Base-by-base conservation (phyloP, 2,797 vertebrate genomes). In the Silurus aristotelis region DNA sequence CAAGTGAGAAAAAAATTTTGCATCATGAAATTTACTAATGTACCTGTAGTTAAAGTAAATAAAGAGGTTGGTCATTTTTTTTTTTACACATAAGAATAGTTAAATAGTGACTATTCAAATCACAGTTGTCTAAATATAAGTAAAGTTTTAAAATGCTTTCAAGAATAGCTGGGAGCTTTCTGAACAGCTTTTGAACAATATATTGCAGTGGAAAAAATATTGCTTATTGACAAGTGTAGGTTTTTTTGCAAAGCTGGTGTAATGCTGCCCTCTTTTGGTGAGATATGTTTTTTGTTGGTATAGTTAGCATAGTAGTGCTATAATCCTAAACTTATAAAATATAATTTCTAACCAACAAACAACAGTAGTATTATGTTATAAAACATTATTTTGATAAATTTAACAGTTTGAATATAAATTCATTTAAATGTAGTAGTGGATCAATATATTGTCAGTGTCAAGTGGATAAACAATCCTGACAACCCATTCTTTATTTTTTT, bases 181-280 rank as follows among this genome's bases (percentile, higher is more conserved):
- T 56, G 25, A 78, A 38, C 25, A 58, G 27, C 55, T 77, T 77
- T 77, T 31, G 55, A 60, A 31, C 19, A 61, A 43, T n/a, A 60
- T 6, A 31, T 90, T 15, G 89, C 92, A 91, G 90, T 12, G 70
- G 38, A 20, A 43, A 52, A 31, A 52, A 70, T 89, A 82, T 55
- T 83, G 82, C 72, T 58, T 84, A 10, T 56, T 17, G 68, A 82
- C 78, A 52, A 55, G 22, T 55, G 15, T 6, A 55, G 60, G 13
- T n/a, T 31, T 19, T 25, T 60, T 75, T 31, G 1, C 67, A 87
- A 87, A 87, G 85, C 87, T 92, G 89, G 87, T 93, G 80, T 93
- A 92, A 90, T 87, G 90, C 91, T 94, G 94, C 94, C 85, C 94
- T 94, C 95, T 94, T 86, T 92, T 95, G 95, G 93, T 79, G 84